phyloP scores from a whole-genome alignment of 2,113 vertebrate species.

The Chaetorhynchus papuensis region DNA sequence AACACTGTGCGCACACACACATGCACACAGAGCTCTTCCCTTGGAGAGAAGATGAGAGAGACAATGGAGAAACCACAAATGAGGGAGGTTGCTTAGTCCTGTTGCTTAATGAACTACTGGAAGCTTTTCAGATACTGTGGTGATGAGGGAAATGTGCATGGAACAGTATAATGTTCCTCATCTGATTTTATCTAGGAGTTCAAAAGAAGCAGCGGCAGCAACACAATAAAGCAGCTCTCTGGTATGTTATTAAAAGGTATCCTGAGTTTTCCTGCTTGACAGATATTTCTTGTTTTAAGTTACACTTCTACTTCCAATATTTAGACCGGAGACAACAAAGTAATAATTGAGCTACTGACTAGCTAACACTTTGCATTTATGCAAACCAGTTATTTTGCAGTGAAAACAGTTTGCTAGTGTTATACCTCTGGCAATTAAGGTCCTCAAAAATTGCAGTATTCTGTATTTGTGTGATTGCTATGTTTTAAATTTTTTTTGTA shows the following conservation, averaged over 20 bases:
- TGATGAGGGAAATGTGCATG: conserved; percentile 39
- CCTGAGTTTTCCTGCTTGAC: conserved; percentile 41
- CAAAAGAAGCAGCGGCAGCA: conserved; percentile 34
- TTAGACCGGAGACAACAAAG: conserved; percentile 15
- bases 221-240: conserved; percentile 14
- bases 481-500: not conserved
- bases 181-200: conserved; percentile 49
- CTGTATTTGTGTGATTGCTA: not conserved
- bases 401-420: not conserved
- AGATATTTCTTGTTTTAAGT: conserved; percentile 60
- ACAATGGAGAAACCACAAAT: conserved; percentile 35
- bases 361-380: not conserved
- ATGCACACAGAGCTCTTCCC: not conserved
- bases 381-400: not conserved
- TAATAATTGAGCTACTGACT: not conserved
- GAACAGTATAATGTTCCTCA: conserved; percentile 33
- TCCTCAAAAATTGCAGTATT: not conserved
- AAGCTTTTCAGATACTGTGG: conserved; percentile 46
- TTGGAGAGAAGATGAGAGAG: conserved; percentile 16
- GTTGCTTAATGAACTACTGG: conserved; percentile 54
- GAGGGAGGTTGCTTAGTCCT: conserved; percentile 53
- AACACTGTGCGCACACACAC: not conserved
- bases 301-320: conserved; percentile 24
- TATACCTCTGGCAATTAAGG: not conserved
- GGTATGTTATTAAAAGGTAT: conserved; percentile 27